Conservation (phyloP, 1,140 invertebrate genomes). For the Cephus cinctus region DNA sequence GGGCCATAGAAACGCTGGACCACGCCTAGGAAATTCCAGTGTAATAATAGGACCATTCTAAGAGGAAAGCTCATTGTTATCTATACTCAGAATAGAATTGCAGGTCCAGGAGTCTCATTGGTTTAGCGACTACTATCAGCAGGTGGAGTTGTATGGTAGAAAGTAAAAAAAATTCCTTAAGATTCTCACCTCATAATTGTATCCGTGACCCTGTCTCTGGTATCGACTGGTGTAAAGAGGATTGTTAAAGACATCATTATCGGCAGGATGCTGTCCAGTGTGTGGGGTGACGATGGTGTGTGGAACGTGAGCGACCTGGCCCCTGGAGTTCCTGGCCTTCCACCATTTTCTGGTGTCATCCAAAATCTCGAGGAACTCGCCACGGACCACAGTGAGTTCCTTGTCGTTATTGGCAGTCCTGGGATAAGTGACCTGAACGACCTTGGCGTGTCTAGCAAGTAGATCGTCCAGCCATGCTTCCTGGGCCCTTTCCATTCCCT, state of each 20-base stretch:
- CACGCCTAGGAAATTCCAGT: too few relatives aligned
- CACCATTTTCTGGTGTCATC: conserved; percentile 98
- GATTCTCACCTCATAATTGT: conserved; percentile 49
- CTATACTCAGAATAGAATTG: too few relatives aligned
- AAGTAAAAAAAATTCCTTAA: neutral
- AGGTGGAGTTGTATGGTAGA: too few relatives aligned
- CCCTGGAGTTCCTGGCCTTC: conserved; percentile 90
- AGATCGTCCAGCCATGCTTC: conserved; percentile 77
- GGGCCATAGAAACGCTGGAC: too few relatives aligned
- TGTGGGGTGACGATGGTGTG: conserved; percentile 92
- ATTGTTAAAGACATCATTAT: conserved; percentile 71
- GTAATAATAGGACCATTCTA: too few relatives aligned
- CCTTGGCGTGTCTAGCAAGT: conserved; percentile 71
- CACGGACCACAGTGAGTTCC: conserved; percentile 91
- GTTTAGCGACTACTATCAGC: too few relatives aligned
- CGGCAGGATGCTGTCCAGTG: conserved; percentile 45
- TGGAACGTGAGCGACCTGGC: conserved; percentile 91
- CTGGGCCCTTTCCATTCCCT: conserved; percentile 49
- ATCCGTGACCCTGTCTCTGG: conserved; percentile 46
- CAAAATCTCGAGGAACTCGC: conserved; percentile 92
- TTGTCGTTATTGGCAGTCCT: conserved; percentile 97
- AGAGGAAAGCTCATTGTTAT: too few relatives aligned
- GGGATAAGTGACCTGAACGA: conserved; percentile 93
- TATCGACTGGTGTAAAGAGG: conserved; percentile 65
- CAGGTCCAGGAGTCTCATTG: too few relatives aligned